phyloP scores from a whole-genome alignment of 2,113 vertebrate genomes.

The Dasypus novemcinctus region DNA sequence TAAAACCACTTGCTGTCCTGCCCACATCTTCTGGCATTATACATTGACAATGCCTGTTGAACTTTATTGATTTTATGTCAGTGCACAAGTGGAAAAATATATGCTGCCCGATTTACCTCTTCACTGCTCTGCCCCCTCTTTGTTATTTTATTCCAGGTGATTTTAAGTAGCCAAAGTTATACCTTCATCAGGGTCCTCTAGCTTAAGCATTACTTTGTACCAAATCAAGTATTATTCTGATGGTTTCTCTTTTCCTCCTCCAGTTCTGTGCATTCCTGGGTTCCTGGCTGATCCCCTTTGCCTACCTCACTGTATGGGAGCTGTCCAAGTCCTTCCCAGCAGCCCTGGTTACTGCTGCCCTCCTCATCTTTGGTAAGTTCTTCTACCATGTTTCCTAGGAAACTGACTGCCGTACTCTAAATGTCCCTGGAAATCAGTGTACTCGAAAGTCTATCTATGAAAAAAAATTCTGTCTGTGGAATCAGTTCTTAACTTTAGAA shows the following conservation, averaged over 20 bases:
- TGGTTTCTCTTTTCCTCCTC: background rate
- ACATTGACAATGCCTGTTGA: background rate
- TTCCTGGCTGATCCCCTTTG: constrained; percentile 91
- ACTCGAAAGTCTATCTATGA: background rate
- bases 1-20: background rate
- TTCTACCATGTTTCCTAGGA: background rate
- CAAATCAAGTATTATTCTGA: background rate
- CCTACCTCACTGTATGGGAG: constrained; percentile 92
- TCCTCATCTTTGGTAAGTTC: constrained; percentile 94
- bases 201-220: background rate
- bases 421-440: background rate
- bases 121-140: background rate
- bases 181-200: background rate
- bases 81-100: background rate
- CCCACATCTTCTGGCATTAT: background rate
- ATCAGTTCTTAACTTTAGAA: background rate
- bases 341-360: constrained; percentile 88
- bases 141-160: background rate
- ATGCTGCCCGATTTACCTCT: background rate
- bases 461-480: background rate
- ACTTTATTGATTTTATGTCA: background rate
- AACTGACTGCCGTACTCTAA: background rate
- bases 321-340: constrained; percentile 89
- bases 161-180: background rate
- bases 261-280: constrained; percentile 95